Conservation (phyloP, 2,797 vertebrate species). For the Phrynocephalus vlangalii region DNA sequence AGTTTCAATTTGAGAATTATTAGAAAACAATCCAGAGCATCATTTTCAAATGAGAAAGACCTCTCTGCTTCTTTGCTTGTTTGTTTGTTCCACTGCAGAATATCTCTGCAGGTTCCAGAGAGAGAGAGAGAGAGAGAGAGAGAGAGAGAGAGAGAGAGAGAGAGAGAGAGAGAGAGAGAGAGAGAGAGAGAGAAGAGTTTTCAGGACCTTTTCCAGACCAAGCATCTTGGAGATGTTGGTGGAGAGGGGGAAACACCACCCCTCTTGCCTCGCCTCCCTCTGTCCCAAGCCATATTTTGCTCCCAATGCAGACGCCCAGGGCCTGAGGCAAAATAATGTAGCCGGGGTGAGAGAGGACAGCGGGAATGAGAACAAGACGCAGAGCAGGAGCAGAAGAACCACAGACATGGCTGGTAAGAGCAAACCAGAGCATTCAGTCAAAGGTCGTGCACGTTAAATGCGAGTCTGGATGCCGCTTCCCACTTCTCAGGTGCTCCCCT, state of each 20-base stretch:
- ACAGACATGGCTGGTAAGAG: no score
- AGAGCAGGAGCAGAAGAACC: background rate
- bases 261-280: no score
- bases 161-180: no score
- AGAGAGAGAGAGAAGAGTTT: background rate
- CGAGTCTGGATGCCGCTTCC: no score
- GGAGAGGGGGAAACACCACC: background rate
- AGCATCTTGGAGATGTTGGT: background rate
- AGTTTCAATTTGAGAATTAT: slow-evolving; percentile 67
- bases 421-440: background rate
- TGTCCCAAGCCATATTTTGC: no score
- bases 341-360: background rate
- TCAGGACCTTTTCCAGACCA: rapidly evolving
- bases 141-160: no score
- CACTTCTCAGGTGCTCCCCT: no score
- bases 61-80: background rate
- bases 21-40: slow-evolving; percentile 47
- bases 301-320: no score
- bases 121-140: background rate
- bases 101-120: background rate
- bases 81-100: background rate
- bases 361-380: background rate
- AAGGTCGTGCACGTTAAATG: background rate
- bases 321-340: no score
- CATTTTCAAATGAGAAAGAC: slow-evolving; percentile 50